A percentile compares a stretch with the other conserved stretches of the same genome.
These are phyloP conservation scores for Lochmaea capreae DNA, from an alignment of 2,888 invertebrate species.

Conservation along the genomic window DNA sequence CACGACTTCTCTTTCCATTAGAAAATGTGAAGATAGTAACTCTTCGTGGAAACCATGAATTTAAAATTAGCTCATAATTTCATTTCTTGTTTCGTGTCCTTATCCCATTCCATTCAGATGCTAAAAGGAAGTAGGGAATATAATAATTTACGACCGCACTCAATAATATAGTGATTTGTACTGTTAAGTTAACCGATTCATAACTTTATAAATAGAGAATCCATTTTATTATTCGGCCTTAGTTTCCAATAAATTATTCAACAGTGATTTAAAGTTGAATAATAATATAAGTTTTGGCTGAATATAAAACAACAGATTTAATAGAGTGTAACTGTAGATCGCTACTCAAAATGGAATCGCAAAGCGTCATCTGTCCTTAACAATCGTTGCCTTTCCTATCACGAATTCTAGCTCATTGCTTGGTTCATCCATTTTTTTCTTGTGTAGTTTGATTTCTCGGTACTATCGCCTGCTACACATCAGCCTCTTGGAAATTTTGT, in stretches of 20 bases:
- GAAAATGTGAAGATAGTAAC: neutral
- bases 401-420: too few species aligned
- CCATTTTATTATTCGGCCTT: neutral
- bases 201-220: neutral
- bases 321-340: too few species aligned
- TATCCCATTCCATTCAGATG: neutral
- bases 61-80: neutral
- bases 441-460: too few species aligned
- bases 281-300: neutral
- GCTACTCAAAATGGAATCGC: too few species aligned
- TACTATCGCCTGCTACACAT: too few species aligned
- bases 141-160: neutral
- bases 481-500: too few species aligned
- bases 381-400: too few species aligned
- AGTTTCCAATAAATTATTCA: neutral
- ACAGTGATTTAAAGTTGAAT: neutral
- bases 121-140: neutral
- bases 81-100: neutral
- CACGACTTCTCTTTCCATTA: neutral
- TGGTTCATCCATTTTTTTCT: too few species aligned
- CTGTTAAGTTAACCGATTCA: neutral
- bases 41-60: neutral
- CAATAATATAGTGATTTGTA: neutral
- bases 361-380: too few species aligned
- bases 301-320: too few species aligned